These are phyloP conservation scores for Drosophila percnosoma DNA, from an alignment of 2,888 invertebrate genomes.

Conservation along the genomic window DNA sequence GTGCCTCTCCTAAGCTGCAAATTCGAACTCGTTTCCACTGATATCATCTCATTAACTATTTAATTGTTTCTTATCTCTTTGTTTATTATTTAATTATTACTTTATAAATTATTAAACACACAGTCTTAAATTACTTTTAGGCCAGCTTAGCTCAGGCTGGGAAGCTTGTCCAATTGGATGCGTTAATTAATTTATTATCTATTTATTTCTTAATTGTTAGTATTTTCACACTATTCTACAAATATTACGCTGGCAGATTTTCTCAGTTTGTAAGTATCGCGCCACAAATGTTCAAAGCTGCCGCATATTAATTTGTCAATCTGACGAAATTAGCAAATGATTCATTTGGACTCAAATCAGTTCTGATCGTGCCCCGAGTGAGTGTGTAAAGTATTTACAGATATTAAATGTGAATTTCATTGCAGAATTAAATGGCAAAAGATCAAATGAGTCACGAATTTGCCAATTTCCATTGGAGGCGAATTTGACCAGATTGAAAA, in stretches of 20 bases:
- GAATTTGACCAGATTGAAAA: neutral
- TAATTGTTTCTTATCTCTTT: neutral
- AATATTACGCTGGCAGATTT: neutral
- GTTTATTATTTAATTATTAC: no score
- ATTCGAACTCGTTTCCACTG: slow-evolving; percentile 4
- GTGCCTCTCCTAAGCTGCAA: neutral
- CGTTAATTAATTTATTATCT: no score
- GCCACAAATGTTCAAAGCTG: neutral
- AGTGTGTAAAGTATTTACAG: neutral
- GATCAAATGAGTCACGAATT: neutral
- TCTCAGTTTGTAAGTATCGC: neutral
- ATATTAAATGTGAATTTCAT: neutral
- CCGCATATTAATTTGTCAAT: neutral
- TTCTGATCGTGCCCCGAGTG: neutral
- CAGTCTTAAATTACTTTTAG: no score
- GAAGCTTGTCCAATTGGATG: no score
- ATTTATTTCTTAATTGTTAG: no score
- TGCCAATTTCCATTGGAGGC: rapidly evolving
- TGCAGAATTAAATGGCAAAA: neutral
- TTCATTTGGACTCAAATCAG: neutral
- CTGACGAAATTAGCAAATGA: neutral
- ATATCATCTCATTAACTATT: neutral
- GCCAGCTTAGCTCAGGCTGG: no score
- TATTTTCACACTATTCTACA: neutral
- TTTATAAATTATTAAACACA: no score